These are phyloP conservation scores for Microplitis mediator DNA, from an alignment of 1,140 invertebrate species.

Conservation along the genomic window DNA sequence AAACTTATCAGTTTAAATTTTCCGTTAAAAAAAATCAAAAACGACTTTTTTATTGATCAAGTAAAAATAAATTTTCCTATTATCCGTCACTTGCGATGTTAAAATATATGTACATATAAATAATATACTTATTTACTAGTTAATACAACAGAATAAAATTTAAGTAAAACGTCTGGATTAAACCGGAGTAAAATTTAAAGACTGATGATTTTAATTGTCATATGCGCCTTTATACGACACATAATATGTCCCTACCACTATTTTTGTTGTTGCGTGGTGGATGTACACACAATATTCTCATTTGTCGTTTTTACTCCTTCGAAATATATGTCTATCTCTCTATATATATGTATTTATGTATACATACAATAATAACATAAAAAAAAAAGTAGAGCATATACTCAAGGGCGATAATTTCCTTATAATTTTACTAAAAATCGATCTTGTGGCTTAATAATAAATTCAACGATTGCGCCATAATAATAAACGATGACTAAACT, in stretches of 20 bases:
- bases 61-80: neutral
- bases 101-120: neutral
- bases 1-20: neutral
- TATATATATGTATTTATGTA: neutral
- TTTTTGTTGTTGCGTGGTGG: neutral
- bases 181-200: conserved; percentile 31
- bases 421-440: conserved; percentile 25
- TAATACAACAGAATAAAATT: neutral
- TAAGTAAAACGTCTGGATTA: conserved; percentile 20
- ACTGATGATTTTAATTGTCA: conserved; percentile 37
- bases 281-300: conserved; percentile 1
- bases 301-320: neutral
- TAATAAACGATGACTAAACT: neutral
- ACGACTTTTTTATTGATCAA: neutral
- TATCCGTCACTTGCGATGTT: neutral
- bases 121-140: neutral
- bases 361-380: neutral
- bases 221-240: conserved; percentile 33
- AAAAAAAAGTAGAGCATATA: neutral
- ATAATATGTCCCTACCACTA: conserved; percentile 24
- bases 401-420: neutral
- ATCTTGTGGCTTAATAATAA: neutral
- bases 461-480: conserved; percentile 13
- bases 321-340: neutral
- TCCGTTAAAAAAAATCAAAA: neutral